Conservation (phyloP, 2,113 vertebrate genomes). For the Vidua macroura region DNA sequence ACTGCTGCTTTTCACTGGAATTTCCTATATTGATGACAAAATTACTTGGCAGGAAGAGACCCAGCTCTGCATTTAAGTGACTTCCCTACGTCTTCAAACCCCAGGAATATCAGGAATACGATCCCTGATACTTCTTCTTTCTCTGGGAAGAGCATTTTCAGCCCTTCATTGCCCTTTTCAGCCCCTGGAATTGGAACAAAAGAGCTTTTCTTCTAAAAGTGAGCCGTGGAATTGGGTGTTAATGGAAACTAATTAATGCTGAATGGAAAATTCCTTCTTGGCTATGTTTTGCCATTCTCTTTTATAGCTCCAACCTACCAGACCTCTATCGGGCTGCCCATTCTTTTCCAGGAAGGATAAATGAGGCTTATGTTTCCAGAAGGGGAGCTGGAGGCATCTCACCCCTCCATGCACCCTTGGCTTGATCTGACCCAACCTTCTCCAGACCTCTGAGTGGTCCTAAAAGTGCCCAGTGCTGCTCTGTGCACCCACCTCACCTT, state of each 20-base stretch:
- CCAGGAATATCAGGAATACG: background rate
- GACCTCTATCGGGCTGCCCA: background rate
- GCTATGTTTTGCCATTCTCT: constrained; percentile 28
- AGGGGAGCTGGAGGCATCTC: background rate
- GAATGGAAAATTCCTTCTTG: constrained; percentile 48
- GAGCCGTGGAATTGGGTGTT: constrained; percentile 43
- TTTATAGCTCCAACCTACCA: constrained; percentile 9
- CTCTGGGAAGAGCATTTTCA: background rate
- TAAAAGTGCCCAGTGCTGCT: background rate
- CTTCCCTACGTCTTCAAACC: background rate
- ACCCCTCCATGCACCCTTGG: background rate
- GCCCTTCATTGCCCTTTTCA: constrained; percentile 8
- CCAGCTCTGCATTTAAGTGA: background rate
- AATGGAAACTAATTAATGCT: constrained; percentile 62
- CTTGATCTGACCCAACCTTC: background rate
- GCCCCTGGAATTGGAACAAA: constrained; percentile 26
- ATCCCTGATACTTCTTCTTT: background rate
- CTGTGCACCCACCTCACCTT: background rate
- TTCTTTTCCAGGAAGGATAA: constrained; percentile 45
- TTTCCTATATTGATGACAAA: background rate
- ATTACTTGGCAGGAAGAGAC: background rate
- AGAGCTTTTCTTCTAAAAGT: constrained; percentile 47
- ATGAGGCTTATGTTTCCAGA: background rate
- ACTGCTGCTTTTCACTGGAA: background rate
- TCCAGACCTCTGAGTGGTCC: background rate